Evolutionary conservation across 2,113 vertebrate genomes (phyloP).

Genomic region (Xiphias gladius): DNA sequence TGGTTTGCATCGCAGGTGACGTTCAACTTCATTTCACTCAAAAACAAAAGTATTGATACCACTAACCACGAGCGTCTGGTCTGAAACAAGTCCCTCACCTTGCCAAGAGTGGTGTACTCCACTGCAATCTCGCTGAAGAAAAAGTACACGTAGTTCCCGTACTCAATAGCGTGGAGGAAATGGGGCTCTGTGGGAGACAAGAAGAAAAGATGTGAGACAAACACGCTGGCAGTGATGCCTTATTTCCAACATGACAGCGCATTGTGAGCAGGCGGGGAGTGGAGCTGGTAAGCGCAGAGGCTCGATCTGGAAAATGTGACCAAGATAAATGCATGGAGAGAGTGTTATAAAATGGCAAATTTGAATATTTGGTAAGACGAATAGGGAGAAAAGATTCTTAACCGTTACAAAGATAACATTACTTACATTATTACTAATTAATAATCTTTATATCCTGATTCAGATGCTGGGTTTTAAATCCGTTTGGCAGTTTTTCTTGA

Average conservation of each 20-base stretch:
- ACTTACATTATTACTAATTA: not conserved
- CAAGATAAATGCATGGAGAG: not conserved
- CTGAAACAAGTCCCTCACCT: conserved; percentile 83
- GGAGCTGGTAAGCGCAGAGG: conserved; percentile 39
- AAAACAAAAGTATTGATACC: not conserved
- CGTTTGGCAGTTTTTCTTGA: too few species aligned
- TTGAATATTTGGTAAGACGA: not conserved
- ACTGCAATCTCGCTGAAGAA: conserved; percentile 97
- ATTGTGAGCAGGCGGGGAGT: not conserved
- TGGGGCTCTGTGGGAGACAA: conserved; percentile 88
- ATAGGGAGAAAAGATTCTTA: not conserved
- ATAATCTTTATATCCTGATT: too few species aligned
- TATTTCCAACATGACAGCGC: conserved; percentile 27
- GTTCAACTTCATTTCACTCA: conserved; percentile 3
- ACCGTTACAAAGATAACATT: not conserved
- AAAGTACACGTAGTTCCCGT: conserved; percentile 93
- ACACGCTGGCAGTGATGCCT: conserved; percentile 9
- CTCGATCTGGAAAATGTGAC: conserved; percentile 22
- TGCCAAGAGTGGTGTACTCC: conserved; percentile 92
- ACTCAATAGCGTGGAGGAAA: conserved; percentile 93
- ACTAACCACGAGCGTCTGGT: not conserved
- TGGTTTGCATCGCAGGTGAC: not conserved
- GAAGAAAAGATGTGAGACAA: conserved; percentile 27
- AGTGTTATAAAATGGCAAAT: conserved; percentile 1
- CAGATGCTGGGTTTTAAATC: too few species aligned